Percentiles rank a stretch among this genome's conserved stretches.
These are phyloP conservation scores for Bombylius major DNA, from an alignment of 2,888 invertebrate species.

Conservation along the genomic window DNA sequence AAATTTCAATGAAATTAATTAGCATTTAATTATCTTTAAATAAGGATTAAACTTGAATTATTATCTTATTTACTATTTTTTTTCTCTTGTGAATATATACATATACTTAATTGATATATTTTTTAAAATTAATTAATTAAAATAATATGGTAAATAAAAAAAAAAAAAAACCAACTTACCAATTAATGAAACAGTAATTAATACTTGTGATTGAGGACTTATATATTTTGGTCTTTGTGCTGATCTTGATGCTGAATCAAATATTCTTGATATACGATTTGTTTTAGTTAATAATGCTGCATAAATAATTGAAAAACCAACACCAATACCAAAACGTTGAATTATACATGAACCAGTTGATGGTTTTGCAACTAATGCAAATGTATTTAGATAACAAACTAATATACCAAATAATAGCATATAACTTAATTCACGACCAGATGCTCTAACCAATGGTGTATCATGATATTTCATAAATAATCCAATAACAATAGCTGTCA, in stretches of 20 bases:
- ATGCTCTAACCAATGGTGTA: slow-evolving; percentile 50
- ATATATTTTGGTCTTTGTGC: slow-evolving; percentile 51
- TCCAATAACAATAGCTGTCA: slow-evolving; percentile 46
- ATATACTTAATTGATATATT: neutral
- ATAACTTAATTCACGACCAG: slow-evolving; percentile 50
- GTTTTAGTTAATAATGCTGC: slow-evolving; percentile 53
- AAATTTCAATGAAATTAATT: no score
- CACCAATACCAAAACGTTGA: slow-evolving; percentile 50
- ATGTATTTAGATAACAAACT: slow-evolving; percentile 50
- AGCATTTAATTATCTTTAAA: no score
- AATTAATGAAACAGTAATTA: slow-evolving; percentile 46
- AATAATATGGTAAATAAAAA: neutral
- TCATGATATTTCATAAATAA: slow-evolving; percentile 51
- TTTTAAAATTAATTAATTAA: no score
- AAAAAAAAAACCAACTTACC: slow-evolving; percentile 3
- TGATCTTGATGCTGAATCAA: slow-evolving; percentile 48
- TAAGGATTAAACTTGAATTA: no score
- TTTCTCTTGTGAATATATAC: neutral
- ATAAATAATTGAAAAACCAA: slow-evolving; percentile 52
- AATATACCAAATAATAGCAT: slow-evolving; percentile 49
- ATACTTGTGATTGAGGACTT: slow-evolving; percentile 50
- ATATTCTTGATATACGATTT: slow-evolving; percentile 49
- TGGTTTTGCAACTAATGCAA: slow-evolving; percentile 46
- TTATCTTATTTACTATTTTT: neutral
- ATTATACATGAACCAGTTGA: slow-evolving; percentile 45